Conservation (phyloP, 1,140 invertebrate genomes). For the Nixonia krombeini region DNA sequence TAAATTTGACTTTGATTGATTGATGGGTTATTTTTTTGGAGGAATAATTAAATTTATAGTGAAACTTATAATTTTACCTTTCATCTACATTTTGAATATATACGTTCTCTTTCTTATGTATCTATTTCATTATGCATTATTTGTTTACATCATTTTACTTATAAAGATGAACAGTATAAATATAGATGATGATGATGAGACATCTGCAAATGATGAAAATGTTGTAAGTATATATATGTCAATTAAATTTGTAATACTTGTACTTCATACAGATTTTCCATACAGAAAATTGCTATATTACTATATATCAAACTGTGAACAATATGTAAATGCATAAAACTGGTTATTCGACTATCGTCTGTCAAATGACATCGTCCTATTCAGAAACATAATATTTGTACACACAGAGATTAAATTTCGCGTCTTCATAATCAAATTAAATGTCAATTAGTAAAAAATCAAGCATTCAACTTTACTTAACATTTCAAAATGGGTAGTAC, state of each 20-base stretch:
- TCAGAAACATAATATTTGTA: not conserved
- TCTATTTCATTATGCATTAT: conserved; percentile 11
- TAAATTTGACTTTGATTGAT: no score
- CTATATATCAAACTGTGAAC: no score
- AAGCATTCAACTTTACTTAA: not conserved
- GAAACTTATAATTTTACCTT: conserved; percentile 34
- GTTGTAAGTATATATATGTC: not conserved
- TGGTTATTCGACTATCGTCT: no score
- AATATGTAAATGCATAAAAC: no score
- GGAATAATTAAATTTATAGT: conserved; percentile 19
- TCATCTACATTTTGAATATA: conserved; percentile 29
- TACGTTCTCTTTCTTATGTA: conserved; percentile 23
- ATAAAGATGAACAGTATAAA: not conserved
- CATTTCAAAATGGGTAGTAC: conserved; percentile 19
- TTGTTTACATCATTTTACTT: conserved; percentile 11
- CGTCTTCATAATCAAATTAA: no score
- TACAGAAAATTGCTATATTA: no score
- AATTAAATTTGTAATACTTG: not conserved
- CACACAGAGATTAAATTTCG: no score
- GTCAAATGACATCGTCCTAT: no score
- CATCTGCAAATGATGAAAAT: not conserved
- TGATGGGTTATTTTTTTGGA: conserved; percentile 21
- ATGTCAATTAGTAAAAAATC: no score
- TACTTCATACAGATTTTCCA: no score
- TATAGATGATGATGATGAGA: not conserved